Evolutionary conservation across 2,888 invertebrate genomes (phyloP), one percentile per base, ranked within the genome.

Genomic region (Leptodirus hochenwartii): DNA sequence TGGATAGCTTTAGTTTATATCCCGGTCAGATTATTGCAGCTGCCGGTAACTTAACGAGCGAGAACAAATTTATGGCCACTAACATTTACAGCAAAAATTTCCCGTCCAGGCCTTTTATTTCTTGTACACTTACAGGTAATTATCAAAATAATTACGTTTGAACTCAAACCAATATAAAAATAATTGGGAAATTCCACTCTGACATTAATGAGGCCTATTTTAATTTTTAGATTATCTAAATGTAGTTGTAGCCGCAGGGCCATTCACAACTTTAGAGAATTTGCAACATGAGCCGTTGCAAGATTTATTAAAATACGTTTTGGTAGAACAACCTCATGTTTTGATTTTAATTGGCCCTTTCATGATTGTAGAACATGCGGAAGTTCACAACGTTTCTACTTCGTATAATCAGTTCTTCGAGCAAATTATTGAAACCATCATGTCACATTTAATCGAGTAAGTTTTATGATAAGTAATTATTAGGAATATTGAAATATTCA

Each of bases 331-430:
- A 41, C 91, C 91, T 0, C 75, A 91, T 50, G 57, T 88, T 12
- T 64, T 81, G 22, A 66, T 93, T 36, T 57, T 93, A 43, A 66
- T 77, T 8, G 91, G 93, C 0, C 90, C 91, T 1, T 82, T 90
- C 49, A 50, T 90, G 30, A 85, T 88, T 45, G 59, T 61, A 6
- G 65, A 66, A 13, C 76, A 80, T 50, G 54, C 66, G 33, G 24
- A 22, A n/a, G 28, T 36, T 22, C 16, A 4, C 14, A 17, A 32
- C 33, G 39, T 38, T 11, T 51, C 58, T 1, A 57, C 79, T 41
- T 68, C 76, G 0, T 84, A 68, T 50, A 75, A 78, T 31, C 62
- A 70, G 2, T 66, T 78, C 43, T 88, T 88, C 49, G 69, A 77
- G 33, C 69, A 67, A 44, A 58, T 79, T 36, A 51, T 87, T 12